Evolutionary conservation across 2,113 vertebrate species (phyloP).

Genomic region (Pelodiscus sinensis): DNA sequence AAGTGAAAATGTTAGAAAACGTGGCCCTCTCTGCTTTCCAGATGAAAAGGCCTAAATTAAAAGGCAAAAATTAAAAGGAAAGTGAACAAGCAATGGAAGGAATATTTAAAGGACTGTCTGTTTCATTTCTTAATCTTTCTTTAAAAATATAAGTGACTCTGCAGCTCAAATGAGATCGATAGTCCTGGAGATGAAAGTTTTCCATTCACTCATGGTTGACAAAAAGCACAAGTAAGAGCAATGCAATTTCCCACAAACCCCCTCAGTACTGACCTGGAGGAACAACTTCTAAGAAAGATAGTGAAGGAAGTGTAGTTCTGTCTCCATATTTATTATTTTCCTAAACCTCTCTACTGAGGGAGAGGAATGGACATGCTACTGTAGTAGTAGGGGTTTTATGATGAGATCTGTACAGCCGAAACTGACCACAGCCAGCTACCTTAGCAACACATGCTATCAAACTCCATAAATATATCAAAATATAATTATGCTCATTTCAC

Average conservation of each 20-base stretch:
- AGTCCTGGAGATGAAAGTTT: conserved; percentile 41
- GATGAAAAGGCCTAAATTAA: background rate
- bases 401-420: conserved; percentile 5
- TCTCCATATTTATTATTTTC: conserved; percentile 69
- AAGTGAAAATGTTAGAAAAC: background rate
- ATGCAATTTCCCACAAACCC: conserved; percentile 64
- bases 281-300: conserved; percentile 53
- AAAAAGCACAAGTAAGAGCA: conserved; percentile 35
- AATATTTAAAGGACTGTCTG: conserved; percentile 13
- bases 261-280: conserved; percentile 60
- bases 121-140: background rate
- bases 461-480: background rate
- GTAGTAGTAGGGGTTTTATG: background rate
- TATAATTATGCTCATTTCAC: background rate
- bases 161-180: conserved; percentile 1
- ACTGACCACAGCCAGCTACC: background rate
- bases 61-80: background rate
- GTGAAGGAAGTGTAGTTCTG: conserved; percentile 50
- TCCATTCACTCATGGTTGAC: conserved; percentile 34
- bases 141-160: background rate
- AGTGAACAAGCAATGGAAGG: background rate
- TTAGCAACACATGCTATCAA: background rate
- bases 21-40: background rate
- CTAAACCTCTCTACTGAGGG: conserved; percentile 40
- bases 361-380: background rate